A percentile compares a stretch with the other conserved stretches of the same genome.
Evolutionary conservation across 2,797 vertebrate genomes (phyloP).

Genomic region (Geotrypetes seraphini): DNA sequence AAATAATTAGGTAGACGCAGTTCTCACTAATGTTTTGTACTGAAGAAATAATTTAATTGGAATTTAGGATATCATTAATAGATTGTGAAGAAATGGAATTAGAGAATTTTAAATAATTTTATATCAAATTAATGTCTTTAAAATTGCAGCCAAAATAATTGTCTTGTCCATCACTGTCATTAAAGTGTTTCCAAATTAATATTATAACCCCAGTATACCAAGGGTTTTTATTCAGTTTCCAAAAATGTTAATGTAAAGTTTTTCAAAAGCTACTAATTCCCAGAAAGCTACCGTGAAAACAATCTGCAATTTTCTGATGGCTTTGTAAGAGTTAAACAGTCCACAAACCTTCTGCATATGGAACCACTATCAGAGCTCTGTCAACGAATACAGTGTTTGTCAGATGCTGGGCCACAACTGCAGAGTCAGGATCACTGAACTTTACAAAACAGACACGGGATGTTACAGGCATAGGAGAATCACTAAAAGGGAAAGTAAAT

Average conservation of each 20-base stretch:
- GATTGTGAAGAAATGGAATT: no score
- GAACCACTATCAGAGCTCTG: slow-evolving; percentile 96
- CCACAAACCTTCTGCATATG: slow-evolving; percentile 98
- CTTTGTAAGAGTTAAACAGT: slow-evolving; percentile 46
- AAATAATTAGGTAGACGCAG: no score
- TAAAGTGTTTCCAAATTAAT: neutral
- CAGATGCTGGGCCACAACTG: slow-evolving; percentile 96
- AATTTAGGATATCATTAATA: no score
- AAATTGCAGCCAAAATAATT: no score
- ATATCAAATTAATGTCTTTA: no score
- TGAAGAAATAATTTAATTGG: no score
- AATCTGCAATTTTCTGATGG: slow-evolving; percentile 29
- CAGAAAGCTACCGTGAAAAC: slow-evolving; percentile 32
- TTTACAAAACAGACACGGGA: slow-evolving; percentile 99
- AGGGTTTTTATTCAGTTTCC: no score
- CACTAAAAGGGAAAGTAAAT: slow-evolving; percentile 69
- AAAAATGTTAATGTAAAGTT: slow-evolving; percentile 11
- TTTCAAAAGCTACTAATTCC: slow-evolving; percentile 30
- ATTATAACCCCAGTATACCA: slow-evolving; percentile 59
- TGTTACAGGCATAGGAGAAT: slow-evolving; percentile 97
- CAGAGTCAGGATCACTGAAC: slow-evolving; percentile 94
- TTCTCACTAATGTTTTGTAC: no score
- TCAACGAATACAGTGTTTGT: slow-evolving; percentile 99
- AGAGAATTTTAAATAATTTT: no score
- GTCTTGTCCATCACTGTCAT: no score